These are phyloP conservation scores for Phoebastria nigripes DNA, from an alignment of 2,797 vertebrate genomes.

Conservation along the genomic window DNA sequence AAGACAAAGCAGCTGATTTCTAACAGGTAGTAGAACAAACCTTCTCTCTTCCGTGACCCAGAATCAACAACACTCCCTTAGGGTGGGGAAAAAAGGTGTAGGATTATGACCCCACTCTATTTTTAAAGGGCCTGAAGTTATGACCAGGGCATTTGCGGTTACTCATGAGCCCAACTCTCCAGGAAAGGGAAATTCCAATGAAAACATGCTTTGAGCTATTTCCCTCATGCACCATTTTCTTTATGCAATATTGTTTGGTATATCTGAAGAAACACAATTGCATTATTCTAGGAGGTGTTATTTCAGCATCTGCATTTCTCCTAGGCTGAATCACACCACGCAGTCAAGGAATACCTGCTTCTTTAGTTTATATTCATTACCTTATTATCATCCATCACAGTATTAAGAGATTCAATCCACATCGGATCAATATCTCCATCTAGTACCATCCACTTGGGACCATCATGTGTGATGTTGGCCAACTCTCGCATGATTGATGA, in stretches of 20 bases:
- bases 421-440: conserved; percentile 98
- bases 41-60: background rate
- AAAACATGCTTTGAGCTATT: background rate
- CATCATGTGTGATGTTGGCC: conserved; percentile 85
- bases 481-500: conserved; percentile 93
- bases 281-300: background rate
- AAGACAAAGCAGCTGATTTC: background rate
- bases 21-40: background rate
- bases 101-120: background rate
- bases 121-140: background rate
- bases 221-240: background rate
- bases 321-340: background rate
- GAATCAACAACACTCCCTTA: background rate
- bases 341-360: background rate
- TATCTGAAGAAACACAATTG: background rate
- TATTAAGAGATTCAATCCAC: conserved; percentile 99
- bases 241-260: background rate
- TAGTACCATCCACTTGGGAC: conserved; percentile 95
- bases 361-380: conserved; percentile 65
- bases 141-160: background rate
- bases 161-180: fast-evolving
- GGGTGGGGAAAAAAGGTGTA: background rate
- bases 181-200: background rate
- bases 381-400: conserved; percentile 99
- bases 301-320: background rate